phyloP scores from a whole-genome alignment of 2,888 invertebrate genomes.

The Drosophila austrosaltans region DNA sequence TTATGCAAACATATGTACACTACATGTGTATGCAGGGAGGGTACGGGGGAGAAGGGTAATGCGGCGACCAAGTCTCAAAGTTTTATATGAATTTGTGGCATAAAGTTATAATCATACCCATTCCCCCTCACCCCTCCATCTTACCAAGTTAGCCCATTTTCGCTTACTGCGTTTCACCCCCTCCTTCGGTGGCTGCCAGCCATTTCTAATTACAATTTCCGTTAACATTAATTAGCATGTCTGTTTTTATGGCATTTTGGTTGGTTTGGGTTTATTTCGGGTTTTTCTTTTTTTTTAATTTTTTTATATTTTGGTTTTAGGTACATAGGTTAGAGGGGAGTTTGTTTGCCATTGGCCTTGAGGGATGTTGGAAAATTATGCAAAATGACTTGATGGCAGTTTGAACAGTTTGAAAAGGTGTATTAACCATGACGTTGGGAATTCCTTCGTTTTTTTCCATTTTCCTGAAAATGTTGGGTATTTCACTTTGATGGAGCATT shows the following conservation, averaged over 20 bases:
- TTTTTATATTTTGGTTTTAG: conserved; percentile 13
- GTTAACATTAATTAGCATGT: conserved; percentile 73
- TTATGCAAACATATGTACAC: conserved; percentile 44
- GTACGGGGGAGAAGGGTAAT: conserved; percentile 18
- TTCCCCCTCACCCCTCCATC: conserved; percentile 4
- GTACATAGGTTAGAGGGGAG: background rate
- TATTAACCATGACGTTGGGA: conserved; percentile 16
- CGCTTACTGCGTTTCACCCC: background rate
- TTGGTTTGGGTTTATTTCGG: background rate
- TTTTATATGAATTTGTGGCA: conserved; percentile 66
- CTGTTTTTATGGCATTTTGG: conserved; percentile 67
- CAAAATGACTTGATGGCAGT: conserved; percentile 44
- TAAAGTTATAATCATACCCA: conserved; percentile 73
- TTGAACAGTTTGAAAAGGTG: conserved; percentile 26
- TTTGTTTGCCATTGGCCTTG: conserved; percentile 47
- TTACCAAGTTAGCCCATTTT: background rate
- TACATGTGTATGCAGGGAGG: background rate
- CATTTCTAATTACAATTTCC: conserved; percentile 73
- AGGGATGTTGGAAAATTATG: conserved; percentile 40
- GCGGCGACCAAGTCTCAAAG: conserved; percentile 57
- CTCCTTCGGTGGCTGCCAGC: conserved; percentile 33
- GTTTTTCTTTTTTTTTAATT: conserved; percentile 28
- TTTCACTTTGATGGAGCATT: background rate
- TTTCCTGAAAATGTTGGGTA: background rate
- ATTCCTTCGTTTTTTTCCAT: background rate